These are phyloP conservation scores for Hemicrepidius hirtus DNA, from an alignment of 2,888 invertebrate genomes.

Conservation along the genomic window DNA sequence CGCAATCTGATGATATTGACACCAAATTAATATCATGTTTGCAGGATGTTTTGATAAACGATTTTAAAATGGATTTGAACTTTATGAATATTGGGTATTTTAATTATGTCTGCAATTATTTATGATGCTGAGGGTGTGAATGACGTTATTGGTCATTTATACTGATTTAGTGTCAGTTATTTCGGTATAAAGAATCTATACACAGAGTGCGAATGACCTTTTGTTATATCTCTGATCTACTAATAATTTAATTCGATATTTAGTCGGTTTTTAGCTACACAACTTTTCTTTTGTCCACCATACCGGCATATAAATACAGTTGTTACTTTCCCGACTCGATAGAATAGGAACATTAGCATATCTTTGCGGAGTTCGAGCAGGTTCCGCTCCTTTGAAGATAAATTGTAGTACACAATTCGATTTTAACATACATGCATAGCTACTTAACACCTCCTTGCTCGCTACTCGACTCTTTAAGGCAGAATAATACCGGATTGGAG, in stretches of 20 bases:
- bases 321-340: constrained; percentile 28
- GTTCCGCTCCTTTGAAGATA: constrained; percentile 48
- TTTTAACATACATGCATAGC: constrained; percentile 46
- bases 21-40: constrained; percentile 63
- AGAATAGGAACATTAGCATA: constrained; percentile 45
- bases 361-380: constrained; percentile 43
- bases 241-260: constrained; percentile 22
- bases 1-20: constrained; percentile 64
- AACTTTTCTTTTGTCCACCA: constrained; percentile 2
- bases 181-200: constrained; percentile 28
- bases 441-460: constrained; percentile 41
- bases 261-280: neutral
- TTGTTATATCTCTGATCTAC: constrained; percentile 7
- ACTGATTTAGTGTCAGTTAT: constrained; percentile 39
- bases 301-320: constrained; percentile 33
- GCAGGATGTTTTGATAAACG: constrained; percentile 60
- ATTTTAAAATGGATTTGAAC: constrained; percentile 60
- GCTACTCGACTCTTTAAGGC: constrained; percentile 3
- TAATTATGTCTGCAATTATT: constrained; percentile 61
- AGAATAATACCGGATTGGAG: constrained; percentile 11
- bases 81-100: constrained; percentile 62
- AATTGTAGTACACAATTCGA: constrained; percentile 47
- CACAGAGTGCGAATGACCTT: neutral
- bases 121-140: constrained; percentile 59
- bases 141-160: constrained; percentile 59